phyloP scores from a whole-genome alignment of 1,140 invertebrate genomes.

The Brachionus koreanus region DNA sequence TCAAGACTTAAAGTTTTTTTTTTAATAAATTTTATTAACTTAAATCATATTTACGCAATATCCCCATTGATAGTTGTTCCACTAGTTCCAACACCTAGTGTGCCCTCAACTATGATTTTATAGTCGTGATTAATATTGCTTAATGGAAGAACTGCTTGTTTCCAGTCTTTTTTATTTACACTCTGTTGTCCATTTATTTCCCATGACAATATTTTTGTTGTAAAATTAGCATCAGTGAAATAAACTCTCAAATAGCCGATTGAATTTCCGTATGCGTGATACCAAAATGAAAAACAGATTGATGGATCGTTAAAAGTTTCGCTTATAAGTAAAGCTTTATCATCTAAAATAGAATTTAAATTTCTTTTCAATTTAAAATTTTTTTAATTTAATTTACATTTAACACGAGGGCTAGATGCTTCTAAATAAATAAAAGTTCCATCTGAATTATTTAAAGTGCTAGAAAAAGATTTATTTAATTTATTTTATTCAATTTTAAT shows the following conservation, averaged over 20 bases:
- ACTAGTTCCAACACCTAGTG: not conserved
- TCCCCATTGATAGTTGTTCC: not conserved
- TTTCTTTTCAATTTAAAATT: not conserved
- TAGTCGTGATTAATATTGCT: not conserved
- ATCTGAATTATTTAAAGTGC: constrained; percentile 20
- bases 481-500: not conserved
- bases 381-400: not conserved
- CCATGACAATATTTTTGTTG: constrained; percentile 46
- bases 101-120: not conserved
- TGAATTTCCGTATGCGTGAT: constrained; percentile 44
- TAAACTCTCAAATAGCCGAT: constrained; percentile 48
- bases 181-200: constrained; percentile 8
- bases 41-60: not conserved
- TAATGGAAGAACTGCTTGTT: not conserved
- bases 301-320: constrained; percentile 38
- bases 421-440: constrained; percentile 47
- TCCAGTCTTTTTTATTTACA: constrained; percentile 1
- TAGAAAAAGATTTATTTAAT: not conserved
- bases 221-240: constrained; percentile 48
- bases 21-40: not conserved
- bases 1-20: not conserved
- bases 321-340: constrained; percentile 29
- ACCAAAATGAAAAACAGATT: constrained; percentile 36
- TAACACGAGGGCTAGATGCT: not conserved
- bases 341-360: not conserved